Evolutionary conservation across 2,113 vertebrate species (phyloP), one percentile per base, ranked within the genome.

Genomic region (Calonectris borealis): DNA sequence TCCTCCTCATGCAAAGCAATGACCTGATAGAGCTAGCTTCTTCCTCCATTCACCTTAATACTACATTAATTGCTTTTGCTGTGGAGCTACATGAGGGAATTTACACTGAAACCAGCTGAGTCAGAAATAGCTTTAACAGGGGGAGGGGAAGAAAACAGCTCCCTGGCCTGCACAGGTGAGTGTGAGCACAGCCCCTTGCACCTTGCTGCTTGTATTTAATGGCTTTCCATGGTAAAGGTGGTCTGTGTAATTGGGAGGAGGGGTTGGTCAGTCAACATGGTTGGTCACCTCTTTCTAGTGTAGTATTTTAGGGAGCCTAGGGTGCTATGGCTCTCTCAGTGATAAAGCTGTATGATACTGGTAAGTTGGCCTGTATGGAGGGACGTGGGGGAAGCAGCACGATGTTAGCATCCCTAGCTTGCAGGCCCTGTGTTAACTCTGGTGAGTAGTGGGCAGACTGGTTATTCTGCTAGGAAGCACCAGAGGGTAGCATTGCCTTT

Each of bases 371-470:
- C 13, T 14, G 12, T 11, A 4, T 9, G 16, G 16, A 12, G 9
- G 16, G 11, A 6, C 18, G 27, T 1, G 18, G 16, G 44, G 34
- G 20, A 14, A 31, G 68, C 32, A 22, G 26, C 1, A 1, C 0
- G 31, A 0, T 10, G 49, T 1, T 2, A 31, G 25, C 18, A 38
- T 1, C 42, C 11, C 1, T 4, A 4, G 4, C 15, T 6, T 3
- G 46, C 46, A 68, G 32, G 6, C 6, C 9, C 27, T 8, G 4
- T 0, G 2, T 8, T 29, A 12, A 8, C 3, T 49, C 11, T 17
- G 61, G 26, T 7, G 38, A 13, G 16, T 5, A 21, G 32, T 2
- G 17, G 27, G 17, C 14, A 44, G 38, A 0, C 6, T 22, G 46
- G 31, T 49, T 64, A 16, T 93, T 7, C 54, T 52, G 21, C n/a